Evolutionary conservation across 2,888 invertebrate species (phyloP).

Genomic region (Buathra laborator): DNA sequence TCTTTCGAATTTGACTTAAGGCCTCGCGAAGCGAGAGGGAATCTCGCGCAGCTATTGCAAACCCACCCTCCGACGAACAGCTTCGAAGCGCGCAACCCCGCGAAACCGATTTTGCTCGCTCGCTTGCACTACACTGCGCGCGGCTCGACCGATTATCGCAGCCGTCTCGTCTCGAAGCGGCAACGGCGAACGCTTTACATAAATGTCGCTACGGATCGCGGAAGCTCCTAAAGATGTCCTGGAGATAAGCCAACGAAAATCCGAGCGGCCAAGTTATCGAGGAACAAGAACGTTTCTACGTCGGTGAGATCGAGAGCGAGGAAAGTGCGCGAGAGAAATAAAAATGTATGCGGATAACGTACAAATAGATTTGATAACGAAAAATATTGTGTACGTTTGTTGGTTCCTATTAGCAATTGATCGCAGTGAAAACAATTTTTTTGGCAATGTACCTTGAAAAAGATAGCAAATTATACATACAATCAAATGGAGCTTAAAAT

Average conservation of each 20-base stretch:
- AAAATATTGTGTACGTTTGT: not conserved
- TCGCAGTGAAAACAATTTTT: not conserved
- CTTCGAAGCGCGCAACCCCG: constrained; percentile 15
- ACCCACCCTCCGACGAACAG: constrained; percentile 1
- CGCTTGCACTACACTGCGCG: constrained; percentile 24
- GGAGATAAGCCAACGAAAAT: constrained; percentile 75
- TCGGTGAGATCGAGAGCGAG: constrained; percentile 25
- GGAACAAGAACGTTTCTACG: constrained; percentile 29
- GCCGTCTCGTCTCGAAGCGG: constrained; percentile 64
- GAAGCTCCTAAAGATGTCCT: constrained; percentile 80
- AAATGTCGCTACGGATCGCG: constrained; percentile 80
- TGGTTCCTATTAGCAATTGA: not conserved
- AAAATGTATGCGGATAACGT: not conserved
- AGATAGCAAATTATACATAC: not conserved
- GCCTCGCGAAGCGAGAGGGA: constrained; percentile 55
- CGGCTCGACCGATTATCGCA: constrained; percentile 76
- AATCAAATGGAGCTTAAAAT: no score
- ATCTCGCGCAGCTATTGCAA: constrained; percentile 35
- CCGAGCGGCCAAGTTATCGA: constrained; percentile 52
- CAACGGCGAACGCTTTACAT: constrained; percentile 77
- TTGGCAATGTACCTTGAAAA: not conserved
- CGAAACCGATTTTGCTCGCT: constrained; percentile 45
- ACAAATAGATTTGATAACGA: not conserved
- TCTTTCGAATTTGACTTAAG: constrained; percentile 69
- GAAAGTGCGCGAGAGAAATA: not conserved